Evolutionary conservation across 2,888 invertebrate genomes (phyloP), one percentile per base, ranked within the genome.

Genomic region (Pandemis corylana): DNA sequence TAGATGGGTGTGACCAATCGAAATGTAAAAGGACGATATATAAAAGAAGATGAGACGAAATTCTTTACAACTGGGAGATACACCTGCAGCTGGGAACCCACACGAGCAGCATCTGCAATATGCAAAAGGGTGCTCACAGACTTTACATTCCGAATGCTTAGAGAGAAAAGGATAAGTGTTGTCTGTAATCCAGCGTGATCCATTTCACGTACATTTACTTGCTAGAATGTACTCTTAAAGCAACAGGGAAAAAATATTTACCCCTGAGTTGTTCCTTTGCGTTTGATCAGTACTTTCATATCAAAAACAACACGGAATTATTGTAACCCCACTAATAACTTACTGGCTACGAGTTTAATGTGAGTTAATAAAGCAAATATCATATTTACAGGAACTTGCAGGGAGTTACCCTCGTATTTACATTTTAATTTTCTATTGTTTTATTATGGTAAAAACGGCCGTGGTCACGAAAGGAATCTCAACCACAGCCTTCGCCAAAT

Each of bases 81-180:
- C 28, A 28, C 28, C 62, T 41, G 62, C 28, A 44, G 10, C 61
- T 49, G 61, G 13, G 28, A 61, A 68, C 62, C 7, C 62, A 42
- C 6, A 41, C 62, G 41, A 61, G 61, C 68, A 46, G 3, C 36
- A n/a, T 5, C 68, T 44, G 68, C 36, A 68, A 61, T 68, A 68
- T 68, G 68, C 68, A 68, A 61, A 68, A 61, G 28, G 56, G 68
- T 46, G 68, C 68, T 68, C 44, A 61, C 68, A 49, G 59, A 51
- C 49, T 49, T 66, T 49, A 66, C 46, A 66, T 68, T 28, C n/a
- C 59, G 61, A 68, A 68, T 44, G 36, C 28, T 61, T 28, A 44
- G 15, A 68, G 44, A 20, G 59, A 36, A 59, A 68, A 68, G 61
- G 46, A 61, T 61, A n/a, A 68, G 44, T 68, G 67, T 68, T 68